Percentiles rank a stretch among this genome's conserved stretches.
Conservation (phyloP, 2,888 invertebrate species). For the Morinoia aosen region DNA sequence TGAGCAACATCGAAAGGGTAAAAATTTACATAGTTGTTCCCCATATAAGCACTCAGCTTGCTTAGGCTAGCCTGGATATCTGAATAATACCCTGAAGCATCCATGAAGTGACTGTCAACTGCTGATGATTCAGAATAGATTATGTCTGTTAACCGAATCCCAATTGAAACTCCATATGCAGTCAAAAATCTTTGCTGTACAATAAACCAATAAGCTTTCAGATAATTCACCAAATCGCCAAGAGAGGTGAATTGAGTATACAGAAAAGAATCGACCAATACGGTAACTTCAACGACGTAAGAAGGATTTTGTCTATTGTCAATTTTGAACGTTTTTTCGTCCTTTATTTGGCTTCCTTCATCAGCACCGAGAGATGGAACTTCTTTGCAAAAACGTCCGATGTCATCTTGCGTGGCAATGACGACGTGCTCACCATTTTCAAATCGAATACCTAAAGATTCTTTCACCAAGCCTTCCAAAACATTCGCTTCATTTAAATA, state of each 20-base stretch:
- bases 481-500: not conserved
- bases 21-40: not conserved
- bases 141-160: not conserved
- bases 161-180: not conserved
- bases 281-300: not conserved
- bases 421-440: slow-evolving; percentile 4
- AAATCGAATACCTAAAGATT: not conserved
- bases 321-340: not conserved
- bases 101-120: slow-evolving; percentile 6
- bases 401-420: not conserved
- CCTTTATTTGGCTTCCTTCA: not conserved
- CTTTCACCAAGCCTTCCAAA: not conserved
- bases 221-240: not conserved
- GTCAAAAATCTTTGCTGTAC: not conserved
- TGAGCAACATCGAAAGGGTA: not conserved
- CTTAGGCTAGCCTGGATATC: not conserved
- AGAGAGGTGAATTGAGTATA: not conserved
- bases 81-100: not conserved
- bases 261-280: not conserved
- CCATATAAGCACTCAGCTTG: not conserved
- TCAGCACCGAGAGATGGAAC: not conserved
- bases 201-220: not conserved
- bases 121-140: not conserved
- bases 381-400: not conserved
- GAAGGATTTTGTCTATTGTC: not conserved